A percentile compares a stretch with the other conserved stretches of the same genome.
phyloP scores from a whole-genome alignment of 2,888 invertebrate genomes.

The Frankliniella fusca region DNA sequence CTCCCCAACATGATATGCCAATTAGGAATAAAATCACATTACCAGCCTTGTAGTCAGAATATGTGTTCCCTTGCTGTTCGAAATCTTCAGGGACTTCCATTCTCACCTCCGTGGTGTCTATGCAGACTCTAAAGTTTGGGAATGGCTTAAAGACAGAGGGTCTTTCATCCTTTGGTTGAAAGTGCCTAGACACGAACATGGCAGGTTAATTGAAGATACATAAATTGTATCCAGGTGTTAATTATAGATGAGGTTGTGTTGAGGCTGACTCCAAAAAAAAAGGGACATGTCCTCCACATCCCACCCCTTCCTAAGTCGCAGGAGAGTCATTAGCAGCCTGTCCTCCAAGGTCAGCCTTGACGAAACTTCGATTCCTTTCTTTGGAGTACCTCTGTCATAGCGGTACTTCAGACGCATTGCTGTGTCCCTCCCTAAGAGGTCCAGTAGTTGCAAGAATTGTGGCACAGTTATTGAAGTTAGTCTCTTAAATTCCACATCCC shows the following conservation, averaged over 20 bases:
- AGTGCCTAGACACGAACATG: not conserved
- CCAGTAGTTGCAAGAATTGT: not conserved
- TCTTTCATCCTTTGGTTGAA: not conserved
- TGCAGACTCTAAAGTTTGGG: not conserved
- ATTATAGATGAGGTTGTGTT: not conserved
- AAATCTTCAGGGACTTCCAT: not conserved
- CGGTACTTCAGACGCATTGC: not conserved
- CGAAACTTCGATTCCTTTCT: not conserved
- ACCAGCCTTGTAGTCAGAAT: not conserved
- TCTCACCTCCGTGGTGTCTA: not conserved
- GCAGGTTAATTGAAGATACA: not conserved
- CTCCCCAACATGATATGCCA: not conserved
- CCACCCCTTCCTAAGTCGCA: not conserved
- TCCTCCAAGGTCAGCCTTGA: not conserved
- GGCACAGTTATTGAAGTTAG: not conserved
- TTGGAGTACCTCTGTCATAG: not conserved
- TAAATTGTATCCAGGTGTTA: not conserved
- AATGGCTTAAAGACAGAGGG: not conserved
- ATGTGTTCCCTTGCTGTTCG: not conserved
- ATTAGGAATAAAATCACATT: not conserved
- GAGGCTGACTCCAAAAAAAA: not conserved
- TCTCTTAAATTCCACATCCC: not conserved
- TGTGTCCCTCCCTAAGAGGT: not conserved
- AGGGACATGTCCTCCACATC: not conserved
- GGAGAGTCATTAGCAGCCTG: not conserved